These are phyloP conservation scores for Drosophila watanabei DNA, from an alignment of 1,140 invertebrate genomes.

Conservation along the genomic window DNA sequence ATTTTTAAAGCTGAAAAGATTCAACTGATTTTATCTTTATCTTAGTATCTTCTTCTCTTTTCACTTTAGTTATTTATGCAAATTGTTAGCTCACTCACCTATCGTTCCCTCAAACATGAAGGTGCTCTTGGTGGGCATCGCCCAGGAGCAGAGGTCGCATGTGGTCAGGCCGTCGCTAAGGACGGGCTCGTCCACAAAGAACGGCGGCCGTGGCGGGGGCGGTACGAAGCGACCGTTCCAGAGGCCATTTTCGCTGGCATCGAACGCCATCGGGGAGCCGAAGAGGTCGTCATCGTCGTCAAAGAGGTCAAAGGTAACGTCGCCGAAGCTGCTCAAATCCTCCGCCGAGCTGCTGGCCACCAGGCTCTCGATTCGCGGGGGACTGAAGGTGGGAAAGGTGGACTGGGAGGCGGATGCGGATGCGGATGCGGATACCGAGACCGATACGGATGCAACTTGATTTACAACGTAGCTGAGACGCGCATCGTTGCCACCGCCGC, in stretches of 20 bases:
- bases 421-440: constrained; percentile 26
- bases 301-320: constrained; percentile 84
- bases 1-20: neutral
- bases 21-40: neutral
- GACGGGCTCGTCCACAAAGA: constrained; percentile 88
- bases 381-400: constrained; percentile 67
- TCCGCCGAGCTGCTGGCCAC: constrained; percentile 79
- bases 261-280: constrained; percentile 87
- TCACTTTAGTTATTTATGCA: neutral
- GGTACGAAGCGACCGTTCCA: constrained; percentile 89
- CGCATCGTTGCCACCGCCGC: constrained; percentile 65
- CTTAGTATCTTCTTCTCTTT: neutral
- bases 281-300: constrained; percentile 88
- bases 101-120: constrained; percentile 85
- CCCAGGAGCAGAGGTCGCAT: constrained; percentile 91
- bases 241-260: constrained; percentile 88
- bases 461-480: constrained; percentile 80
- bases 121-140: constrained; percentile 86
- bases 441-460: constrained; percentile 64
- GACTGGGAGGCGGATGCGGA: constrained; percentile 27
- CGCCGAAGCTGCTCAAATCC: constrained; percentile 78
- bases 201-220: constrained; percentile 89
- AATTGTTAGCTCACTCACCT: constrained; percentile 63
- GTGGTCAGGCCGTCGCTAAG: constrained; percentile 89
- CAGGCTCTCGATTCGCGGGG: constrained; percentile 76